A percentile compares a stretch with the other conserved stretches of the same genome.
phyloP scores from a whole-genome alignment of 1,140 invertebrate genomes.

The Tetranychus urticae region DNA sequence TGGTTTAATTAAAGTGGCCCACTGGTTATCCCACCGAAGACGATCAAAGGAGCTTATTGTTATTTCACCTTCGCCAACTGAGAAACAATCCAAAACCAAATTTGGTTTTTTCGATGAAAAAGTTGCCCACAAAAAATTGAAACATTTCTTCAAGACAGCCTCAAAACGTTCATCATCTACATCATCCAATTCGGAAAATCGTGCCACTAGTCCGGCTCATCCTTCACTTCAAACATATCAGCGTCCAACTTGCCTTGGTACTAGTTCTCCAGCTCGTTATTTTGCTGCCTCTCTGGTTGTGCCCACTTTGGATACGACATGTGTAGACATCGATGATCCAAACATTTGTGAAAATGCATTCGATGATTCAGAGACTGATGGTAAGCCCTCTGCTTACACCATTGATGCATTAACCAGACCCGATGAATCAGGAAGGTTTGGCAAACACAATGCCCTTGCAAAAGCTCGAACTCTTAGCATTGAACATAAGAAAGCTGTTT shows the following conservation, averaged over 20 bases:
- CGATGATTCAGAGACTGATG: not conserved
- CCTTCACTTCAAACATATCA: not conserved
- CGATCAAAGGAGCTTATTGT: not conserved
- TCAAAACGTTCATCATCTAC: not conserved
- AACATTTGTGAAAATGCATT: not conserved
- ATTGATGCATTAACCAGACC: not conserved
- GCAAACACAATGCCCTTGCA: not conserved
- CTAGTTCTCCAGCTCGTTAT: not conserved
- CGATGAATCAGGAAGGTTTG: not conserved
- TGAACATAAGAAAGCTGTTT: not conserved
- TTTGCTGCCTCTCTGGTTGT: not conserved
- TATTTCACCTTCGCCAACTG: not conserved
- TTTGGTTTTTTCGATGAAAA: not conserved
- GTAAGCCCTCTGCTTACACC: not conserved
- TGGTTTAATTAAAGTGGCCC: not conserved
- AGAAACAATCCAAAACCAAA: not conserved
- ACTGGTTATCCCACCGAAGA: not conserved
- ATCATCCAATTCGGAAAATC: not conserved
- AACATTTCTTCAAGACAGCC: not conserved
- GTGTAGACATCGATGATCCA: not conserved
- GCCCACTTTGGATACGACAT: not conserved
- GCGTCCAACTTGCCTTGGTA: not conserved
- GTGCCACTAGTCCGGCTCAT: not conserved
- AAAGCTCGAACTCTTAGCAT: not conserved
- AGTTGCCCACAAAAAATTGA: not conserved